Percentiles rank a stretch among this genome's conserved stretches.
These are phyloP conservation scores for honey bee (Apis mellifera) DNA, from an alignment of 1,140 invertebrate species.

Conservation along the genomic window Amel_HAv3.1 CM009940.2:9544501-9545000, in stretches of 20 bases:
- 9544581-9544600: neutral
- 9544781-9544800: slow-evolving; percentile 62
- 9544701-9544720: slow-evolving; percentile 23
- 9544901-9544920: slow-evolving; percentile 69
- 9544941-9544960: neutral
- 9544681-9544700: neutral
- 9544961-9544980: neutral
- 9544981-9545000: neutral
- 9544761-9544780: slow-evolving; percentile 77
- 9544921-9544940: slow-evolving; percentile 25
- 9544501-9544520: no score
- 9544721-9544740: slow-evolving; percentile 33
- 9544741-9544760: slow-evolving; percentile 58
- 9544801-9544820: slow-evolving; percentile 49
- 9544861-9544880: slow-evolving; percentile 66
- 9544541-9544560: neutral
- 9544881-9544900: slow-evolving; percentile 60
- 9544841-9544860: slow-evolving; percentile 64
- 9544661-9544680: neutral
- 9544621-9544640: no score
- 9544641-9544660: no score
- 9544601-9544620: neutral
- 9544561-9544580: no score
- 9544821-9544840: slow-evolving; percentile 48
- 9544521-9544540: neutral